These are phyloP conservation scores for Odocoileus hemionus DNA, from an alignment of 2,113 vertebrate species.

Conservation along the genomic window DNA sequence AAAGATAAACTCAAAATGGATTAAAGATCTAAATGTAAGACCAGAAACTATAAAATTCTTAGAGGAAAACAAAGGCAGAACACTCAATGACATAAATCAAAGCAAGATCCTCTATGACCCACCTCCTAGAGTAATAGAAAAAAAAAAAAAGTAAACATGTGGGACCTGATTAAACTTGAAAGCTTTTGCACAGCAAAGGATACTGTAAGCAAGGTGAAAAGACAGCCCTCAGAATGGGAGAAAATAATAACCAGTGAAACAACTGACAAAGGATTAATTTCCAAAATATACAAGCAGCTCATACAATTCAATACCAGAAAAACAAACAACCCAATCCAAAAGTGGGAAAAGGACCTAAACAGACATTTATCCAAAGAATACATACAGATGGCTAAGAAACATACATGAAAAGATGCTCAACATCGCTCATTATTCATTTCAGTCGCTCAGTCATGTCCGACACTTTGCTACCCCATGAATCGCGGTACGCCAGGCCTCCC, in stretches of 20 bases:
- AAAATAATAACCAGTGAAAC: background rate
- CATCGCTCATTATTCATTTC: background rate
- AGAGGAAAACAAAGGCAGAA: background rate
- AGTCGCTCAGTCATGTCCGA: fast-evolving
- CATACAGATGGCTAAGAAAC: background rate
- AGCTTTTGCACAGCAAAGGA: background rate
- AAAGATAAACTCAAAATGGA: background rate
- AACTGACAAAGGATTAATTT: background rate
- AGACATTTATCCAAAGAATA: background rate
- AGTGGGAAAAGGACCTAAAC: background rate
- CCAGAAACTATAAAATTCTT: background rate
- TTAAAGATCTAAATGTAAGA: background rate
- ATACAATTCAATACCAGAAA: background rate
- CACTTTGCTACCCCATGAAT: background rate
- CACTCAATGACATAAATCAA: background rate
- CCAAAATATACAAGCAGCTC: background rate
- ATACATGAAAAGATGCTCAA: background rate
- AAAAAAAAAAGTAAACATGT: background rate
- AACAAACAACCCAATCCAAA: background rate
- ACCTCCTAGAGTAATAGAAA: background rate
- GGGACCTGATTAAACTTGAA: background rate
- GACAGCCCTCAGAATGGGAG: background rate
- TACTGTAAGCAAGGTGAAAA: background rate
- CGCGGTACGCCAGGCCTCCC: fast-evolving
- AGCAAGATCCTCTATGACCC: background rate